These are phyloP conservation scores for Poecilia velifera DNA, from an alignment of 2,797 vertebrate genomes.

Conservation along the genomic window DNA sequence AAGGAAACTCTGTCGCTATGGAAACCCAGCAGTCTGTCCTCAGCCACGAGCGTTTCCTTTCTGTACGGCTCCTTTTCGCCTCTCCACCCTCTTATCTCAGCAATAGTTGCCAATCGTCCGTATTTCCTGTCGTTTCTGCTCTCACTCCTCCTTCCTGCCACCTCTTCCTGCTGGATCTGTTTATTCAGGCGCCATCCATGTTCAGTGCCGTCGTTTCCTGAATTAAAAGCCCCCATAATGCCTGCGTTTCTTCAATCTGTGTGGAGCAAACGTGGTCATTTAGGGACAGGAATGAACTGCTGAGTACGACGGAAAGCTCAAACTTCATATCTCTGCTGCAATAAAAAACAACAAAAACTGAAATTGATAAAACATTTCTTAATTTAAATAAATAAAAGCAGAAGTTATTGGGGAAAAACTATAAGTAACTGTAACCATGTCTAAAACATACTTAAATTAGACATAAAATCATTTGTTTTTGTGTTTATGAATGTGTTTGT, in stretches of 20 bases:
- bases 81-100: constrained; percentile 52
- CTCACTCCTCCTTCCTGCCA: constrained; percentile 7
- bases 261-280: neutral
- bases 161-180: neutral
- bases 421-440: too few species aligned
- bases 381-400: too few species aligned
- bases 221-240: neutral
- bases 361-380: too few species aligned
- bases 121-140: constrained; percentile 33
- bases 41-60: constrained; percentile 46
- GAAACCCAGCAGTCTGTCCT: constrained; percentile 66
- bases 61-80: constrained; percentile 26
- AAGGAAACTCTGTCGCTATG: constrained; percentile 68
- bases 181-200: constrained; percentile 4
- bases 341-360: too few species aligned
- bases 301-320: neutral
- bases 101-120: constrained; percentile 47
- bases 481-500: too few species aligned
- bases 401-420: too few species aligned
- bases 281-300: neutral
- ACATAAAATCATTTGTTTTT: too few species aligned
- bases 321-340: neutral
- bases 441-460: too few species aligned
- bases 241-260: neutral
- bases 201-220: neutral